Percentiles rank a stretch among this genome's conserved stretches.
phyloP scores from a whole-genome alignment of 1,140 invertebrate genomes.

The Agrilus planipennis region DNA sequence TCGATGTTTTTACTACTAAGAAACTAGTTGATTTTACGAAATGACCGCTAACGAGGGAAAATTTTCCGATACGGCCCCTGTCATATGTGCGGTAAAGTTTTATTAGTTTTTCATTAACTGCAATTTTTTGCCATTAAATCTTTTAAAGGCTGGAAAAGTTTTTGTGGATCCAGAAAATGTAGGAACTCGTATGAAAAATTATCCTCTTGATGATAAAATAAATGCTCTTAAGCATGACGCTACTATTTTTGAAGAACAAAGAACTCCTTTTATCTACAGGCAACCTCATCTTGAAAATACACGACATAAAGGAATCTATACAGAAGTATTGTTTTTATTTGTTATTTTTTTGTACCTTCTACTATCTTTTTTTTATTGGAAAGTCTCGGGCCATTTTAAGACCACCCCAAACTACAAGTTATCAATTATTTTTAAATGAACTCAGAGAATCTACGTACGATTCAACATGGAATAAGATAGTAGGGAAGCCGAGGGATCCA shows the following conservation, averaged over 20 bases:
- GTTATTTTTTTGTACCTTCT: not conserved
- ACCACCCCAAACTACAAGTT: slow-evolving; percentile 36
- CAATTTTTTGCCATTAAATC: too few species aligned
- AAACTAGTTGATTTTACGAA: too few species aligned
- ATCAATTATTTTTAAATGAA: slow-evolving; percentile 37
- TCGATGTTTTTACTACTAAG: too few species aligned
- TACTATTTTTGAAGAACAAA: slow-evolving; percentile 23
- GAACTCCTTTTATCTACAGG: slow-evolving; percentile 20
- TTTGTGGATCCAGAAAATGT: slow-evolving; percentile 30
- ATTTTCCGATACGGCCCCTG: slow-evolving; percentile 20
- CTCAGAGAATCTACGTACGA: slow-evolving; percentile 38
- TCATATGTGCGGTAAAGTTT: slow-evolving; percentile 21
- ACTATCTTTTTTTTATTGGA: not conserved
- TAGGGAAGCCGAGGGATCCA: slow-evolving; percentile 35
- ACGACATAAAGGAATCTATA: slow-evolving; percentile 31
- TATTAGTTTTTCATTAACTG: too few species aligned
- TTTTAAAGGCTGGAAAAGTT: slow-evolving; percentile 36
- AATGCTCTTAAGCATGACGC: slow-evolving; percentile 36
- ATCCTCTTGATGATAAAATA: slow-evolving; percentile 36
- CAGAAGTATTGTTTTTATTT: slow-evolving; percentile 9
- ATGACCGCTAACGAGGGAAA: slow-evolving; percentile 21
- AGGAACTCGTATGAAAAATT: slow-evolving; percentile 32
- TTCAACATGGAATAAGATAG: slow-evolving; percentile 38
- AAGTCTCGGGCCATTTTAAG: slow-evolving; percentile 10
- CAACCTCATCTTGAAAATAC: slow-evolving; percentile 29